These are phyloP conservation scores for Xanthorhoe spadicearia DNA, from an alignment of 2,888 invertebrate species.

Conservation along the genomic window DNA sequence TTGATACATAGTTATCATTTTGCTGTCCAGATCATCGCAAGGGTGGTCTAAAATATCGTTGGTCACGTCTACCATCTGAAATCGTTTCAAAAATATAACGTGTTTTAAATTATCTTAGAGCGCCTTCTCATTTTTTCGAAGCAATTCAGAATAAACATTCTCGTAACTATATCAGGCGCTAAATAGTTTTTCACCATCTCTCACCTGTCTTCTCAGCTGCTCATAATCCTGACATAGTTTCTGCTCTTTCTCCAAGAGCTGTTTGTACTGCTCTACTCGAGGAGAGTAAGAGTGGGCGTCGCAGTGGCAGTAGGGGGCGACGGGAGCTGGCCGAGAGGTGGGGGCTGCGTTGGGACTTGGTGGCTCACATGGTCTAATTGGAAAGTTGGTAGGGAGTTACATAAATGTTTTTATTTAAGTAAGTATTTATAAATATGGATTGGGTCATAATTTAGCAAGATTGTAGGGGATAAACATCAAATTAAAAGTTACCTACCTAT, in stretches of 20 bases:
- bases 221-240: conserved; percentile 84
- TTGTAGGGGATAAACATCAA: too few relatives aligned
- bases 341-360: conserved; percentile 79
- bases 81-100: not conserved
- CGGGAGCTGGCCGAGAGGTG: conserved; percentile 76
- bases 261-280: conserved; percentile 85
- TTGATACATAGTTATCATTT: conserved; percentile 87
- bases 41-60: conserved; percentile 87
- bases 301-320: conserved; percentile 87
- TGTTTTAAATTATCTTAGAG: not conserved
- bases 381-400: not conserved
- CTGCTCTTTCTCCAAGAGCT: conserved; percentile 85
- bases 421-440: too few relatives aligned
- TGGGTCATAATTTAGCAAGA: too few relatives aligned
- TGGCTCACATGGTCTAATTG: conserved; percentile 84
- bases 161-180: too few relatives aligned
- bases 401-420: not conserved
- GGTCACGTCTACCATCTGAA: conserved; percentile 85
- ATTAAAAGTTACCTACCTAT: too few relatives aligned
- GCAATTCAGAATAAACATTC: not conserved
- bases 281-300: conserved; percentile 86
- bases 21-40: conserved; percentile 86
- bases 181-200: not conserved
- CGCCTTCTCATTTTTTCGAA: not conserved
- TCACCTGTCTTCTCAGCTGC: conserved; percentile 74